A percentile compares a stretch with the other conserved stretches of the same genome.
Evolutionary conservation across 2,113 vertebrate species (phyloP).

Genomic region (Alces alces): DNA sequence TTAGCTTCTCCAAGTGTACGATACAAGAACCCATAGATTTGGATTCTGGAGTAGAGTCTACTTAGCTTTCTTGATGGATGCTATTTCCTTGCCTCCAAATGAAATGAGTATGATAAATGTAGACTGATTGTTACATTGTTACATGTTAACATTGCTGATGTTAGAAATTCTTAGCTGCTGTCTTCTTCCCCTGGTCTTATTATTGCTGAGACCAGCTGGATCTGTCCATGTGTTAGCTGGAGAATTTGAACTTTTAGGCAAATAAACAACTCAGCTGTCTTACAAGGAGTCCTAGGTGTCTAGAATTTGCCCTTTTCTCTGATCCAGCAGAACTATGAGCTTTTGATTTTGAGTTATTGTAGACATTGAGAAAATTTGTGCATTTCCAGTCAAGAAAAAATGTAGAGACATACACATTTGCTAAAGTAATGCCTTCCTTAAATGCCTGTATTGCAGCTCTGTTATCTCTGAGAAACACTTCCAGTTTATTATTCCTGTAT

Average conservation of each 20-base stretch:
- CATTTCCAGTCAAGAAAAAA: background rate
- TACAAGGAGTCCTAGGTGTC: background rate
- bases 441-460: background rate
- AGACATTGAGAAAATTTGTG: background rate
- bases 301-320: background rate
- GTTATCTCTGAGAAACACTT: background rate
- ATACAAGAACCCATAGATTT: background rate
- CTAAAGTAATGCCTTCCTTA: background rate
- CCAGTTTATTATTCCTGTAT: background rate
- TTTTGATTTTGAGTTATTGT: slow-evolving; percentile 1
- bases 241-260: slow-evolving; percentile 35
- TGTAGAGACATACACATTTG: background rate
- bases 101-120: background rate
- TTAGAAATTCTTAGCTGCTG: background rate
- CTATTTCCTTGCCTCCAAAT: background rate
- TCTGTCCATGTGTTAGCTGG: background rate
- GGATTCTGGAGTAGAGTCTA: background rate
- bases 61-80: background rate
- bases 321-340: background rate
- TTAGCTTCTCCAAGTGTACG: background rate
- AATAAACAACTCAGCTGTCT: background rate
- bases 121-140: too few species aligned
- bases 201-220: background rate
- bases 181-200: background rate
- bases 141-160: too few species aligned